phyloP scores from a whole-genome alignment of 2,797 vertebrate genomes.

The Artibeus jamaicensis region DNA sequence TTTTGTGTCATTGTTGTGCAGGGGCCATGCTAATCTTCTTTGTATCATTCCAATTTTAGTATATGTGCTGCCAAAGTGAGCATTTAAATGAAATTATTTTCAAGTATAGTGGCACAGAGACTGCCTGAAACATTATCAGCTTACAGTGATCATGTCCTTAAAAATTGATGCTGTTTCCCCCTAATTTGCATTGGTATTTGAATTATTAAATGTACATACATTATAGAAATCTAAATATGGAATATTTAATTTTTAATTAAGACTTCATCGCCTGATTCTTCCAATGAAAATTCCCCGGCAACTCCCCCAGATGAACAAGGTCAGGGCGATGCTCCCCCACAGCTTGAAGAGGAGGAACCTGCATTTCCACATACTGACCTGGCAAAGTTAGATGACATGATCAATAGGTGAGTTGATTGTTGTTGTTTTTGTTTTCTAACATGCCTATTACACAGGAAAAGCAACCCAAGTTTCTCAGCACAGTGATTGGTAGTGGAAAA shows the following conservation, averaged over 20 bases:
- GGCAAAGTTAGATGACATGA: slow-evolving; percentile 99
- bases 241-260: slow-evolving; percentile 77
- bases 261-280: slow-evolving; percentile 98
- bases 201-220: background rate
- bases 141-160: background rate
- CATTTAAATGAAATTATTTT: slow-evolving; percentile 33
- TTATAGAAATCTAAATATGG: slow-evolving; percentile 51
- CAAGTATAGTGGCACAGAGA: background rate
- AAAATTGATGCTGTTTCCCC: background rate
- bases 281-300: slow-evolving; percentile 99
- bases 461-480: background rate
- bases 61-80: no score
- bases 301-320: slow-evolving; percentile 96
- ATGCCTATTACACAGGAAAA: background rate
- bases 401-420: slow-evolving; percentile 91
- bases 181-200: background rate
- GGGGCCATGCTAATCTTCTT: no score
- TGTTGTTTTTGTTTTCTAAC: background rate
- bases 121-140: background rate
- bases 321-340: slow-evolving; percentile 92
- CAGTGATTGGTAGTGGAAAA: background rate
- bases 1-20: background rate
- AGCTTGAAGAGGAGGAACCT: slow-evolving; percentile 98
- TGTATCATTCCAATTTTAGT: no score
- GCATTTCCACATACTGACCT: slow-evolving; percentile 99